Conservation (phyloP, 1,140 invertebrate genomes). For the Metopolophium dirhodum region DNA sequence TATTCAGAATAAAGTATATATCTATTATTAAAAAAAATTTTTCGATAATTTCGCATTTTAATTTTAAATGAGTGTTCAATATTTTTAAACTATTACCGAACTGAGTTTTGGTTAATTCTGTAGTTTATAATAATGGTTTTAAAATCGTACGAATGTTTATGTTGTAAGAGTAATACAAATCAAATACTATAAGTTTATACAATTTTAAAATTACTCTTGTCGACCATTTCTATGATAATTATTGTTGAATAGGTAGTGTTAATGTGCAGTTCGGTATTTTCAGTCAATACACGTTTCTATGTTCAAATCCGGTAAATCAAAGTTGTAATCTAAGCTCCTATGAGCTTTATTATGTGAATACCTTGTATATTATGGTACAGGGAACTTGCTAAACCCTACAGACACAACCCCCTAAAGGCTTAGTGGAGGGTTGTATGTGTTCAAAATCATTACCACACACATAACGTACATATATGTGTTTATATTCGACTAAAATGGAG, state of each 20-base stretch:
- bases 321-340: background rate
- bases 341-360: background rate
- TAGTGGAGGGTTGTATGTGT: background rate
- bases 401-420: background rate
- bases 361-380: background rate
- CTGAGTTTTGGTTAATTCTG: background rate
- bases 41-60: background rate
- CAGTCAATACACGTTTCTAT: background rate
- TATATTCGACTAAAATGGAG: background rate
- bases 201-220: background rate
- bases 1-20: background rate
- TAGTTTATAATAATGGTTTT: background rate
- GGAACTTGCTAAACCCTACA: slow-evolving; percentile 9
- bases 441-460: background rate
- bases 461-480: background rate
- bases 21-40: background rate
- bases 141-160: background rate
- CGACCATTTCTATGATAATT: background rate
- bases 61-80: background rate
- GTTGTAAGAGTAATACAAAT: background rate
- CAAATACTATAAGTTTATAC: background rate
- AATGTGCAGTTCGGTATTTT: background rate
- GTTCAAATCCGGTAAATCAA: background rate
- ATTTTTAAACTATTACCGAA: background rate
- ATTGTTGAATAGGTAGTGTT: background rate